A percentile compares a stretch with the other conserved stretches of the same genome.
Conservation (phyloP, 1,140 invertebrate genomes). For the Drosophila setifemur region DNA sequence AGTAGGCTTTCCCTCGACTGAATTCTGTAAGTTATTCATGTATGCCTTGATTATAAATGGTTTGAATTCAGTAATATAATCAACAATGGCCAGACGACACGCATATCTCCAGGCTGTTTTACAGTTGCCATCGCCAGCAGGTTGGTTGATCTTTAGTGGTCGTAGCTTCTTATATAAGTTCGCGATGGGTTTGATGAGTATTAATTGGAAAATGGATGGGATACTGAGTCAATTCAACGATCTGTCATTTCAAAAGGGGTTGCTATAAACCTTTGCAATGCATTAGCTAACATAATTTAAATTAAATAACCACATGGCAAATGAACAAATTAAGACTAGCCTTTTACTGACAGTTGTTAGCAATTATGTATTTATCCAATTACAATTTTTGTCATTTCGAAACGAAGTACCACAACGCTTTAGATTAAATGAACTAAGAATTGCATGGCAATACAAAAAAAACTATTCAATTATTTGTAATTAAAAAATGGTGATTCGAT, state of each 20-base stretch:
- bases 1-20: conserved; percentile 46
- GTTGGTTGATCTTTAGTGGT: conserved; percentile 16
- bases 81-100: conserved; percentile 4
- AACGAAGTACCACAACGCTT: too few relatives aligned
- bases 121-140: conserved; percentile 13
- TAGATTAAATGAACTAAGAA: too few relatives aligned
- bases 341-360: background rate
- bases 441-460: too few relatives aligned
- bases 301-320: conserved; percentile 22
- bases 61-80: conserved; percentile 29
- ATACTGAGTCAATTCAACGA: background rate
- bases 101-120: conserved; percentile 15
- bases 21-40: conserved; percentile 36
- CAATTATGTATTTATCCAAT: conserved; percentile 1
- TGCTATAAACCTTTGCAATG: background rate
- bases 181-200: conserved; percentile 23
- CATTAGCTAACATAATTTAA: conserved; percentile 4
- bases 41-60: conserved; percentile 36
- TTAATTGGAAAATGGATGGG: conserved; percentile 43
- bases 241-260: conserved; percentile 15
- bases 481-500: too few relatives aligned
- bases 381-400: too few relatives aligned
- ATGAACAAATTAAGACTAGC: too few relatives aligned
- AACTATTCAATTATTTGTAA: too few relatives aligned
- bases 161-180: conserved; percentile 20